phyloP scores from a whole-genome alignment of 1,140 invertebrate species.

The Melitaea cinxia region DNA sequence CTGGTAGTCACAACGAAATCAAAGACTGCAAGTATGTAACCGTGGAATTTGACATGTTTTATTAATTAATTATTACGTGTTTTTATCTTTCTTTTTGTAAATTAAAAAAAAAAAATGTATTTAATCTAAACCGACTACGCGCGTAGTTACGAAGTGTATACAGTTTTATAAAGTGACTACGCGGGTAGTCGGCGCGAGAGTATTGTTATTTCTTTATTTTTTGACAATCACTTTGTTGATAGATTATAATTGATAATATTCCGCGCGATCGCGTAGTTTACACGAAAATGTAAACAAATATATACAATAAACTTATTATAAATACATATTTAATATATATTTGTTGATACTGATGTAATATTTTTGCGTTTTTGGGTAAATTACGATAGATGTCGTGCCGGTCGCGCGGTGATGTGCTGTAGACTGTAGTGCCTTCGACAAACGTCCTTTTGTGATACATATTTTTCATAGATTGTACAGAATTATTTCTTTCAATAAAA shows the following conservation, averaged over 20 bases:
- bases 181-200: conserved; percentile 34
- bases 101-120: conserved; percentile 62
- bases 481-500: conserved; percentile 2
- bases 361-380: conserved; percentile 16
- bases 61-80: conserved; percentile 14
- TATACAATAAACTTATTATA: not conserved
- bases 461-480: conserved; percentile 61
- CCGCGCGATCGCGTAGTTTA: conserved; percentile 13
- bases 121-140: conserved; percentile 45
- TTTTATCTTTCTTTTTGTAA: conserved; percentile 56
- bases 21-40: conserved; percentile 74
- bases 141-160: conserved; percentile 14
- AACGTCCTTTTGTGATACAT: conserved; percentile 78
- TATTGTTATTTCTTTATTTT: conserved; percentile 74
- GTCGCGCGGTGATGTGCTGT: conserved; percentile 31
- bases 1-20: conserved; percentile 80
- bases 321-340: conserved; percentile 3
- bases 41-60: conserved; percentile 59
- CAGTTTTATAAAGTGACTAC: conserved; percentile 16
- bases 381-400: conserved; percentile 1
- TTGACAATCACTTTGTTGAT: conserved; percentile 71
- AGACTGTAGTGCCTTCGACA: conserved; percentile 72
- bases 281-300: conserved; percentile 9
- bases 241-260: conserved; percentile 50
- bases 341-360: not conserved